Evolutionary conservation across 2,797 vertebrate genomes (phyloP).

Genomic region (Synaphobranchus kaupii): DNA sequence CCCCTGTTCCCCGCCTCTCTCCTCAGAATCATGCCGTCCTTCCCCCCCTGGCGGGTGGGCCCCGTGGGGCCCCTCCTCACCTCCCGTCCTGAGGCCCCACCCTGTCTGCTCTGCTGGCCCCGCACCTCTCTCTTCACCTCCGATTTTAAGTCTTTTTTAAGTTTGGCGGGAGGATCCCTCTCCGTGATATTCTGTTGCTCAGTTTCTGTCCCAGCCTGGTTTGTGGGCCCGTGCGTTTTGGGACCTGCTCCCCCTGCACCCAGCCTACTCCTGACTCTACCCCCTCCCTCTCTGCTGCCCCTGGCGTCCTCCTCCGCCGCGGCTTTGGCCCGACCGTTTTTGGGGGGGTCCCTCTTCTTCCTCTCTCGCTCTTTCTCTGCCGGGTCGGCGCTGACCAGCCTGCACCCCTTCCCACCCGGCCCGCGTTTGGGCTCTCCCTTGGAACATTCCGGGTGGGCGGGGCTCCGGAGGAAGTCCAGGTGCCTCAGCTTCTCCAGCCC

Average conservation of each 20-base stretch:
- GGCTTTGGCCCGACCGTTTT: slow-evolving; percentile 54
- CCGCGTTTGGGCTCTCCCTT: slow-evolving; percentile 68
- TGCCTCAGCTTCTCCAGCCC: slow-evolving; percentile 86
- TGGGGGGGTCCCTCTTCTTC: slow-evolving; percentile 63
- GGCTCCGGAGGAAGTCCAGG: slow-evolving; percentile 79
- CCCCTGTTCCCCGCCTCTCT: slow-evolving; percentile 67
- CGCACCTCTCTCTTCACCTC: slow-evolving; percentile 74
- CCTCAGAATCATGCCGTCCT: slow-evolving; percentile 58
- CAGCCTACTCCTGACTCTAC: slow-evolving; percentile 58
- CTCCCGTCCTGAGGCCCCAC: slow-evolving; percentile 57
- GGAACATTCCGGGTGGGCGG: slow-evolving; percentile 61
- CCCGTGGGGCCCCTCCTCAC: slow-evolving; percentile 54
- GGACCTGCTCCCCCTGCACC: slow-evolving; percentile 40
- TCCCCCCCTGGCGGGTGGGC: slow-evolving; percentile 47
- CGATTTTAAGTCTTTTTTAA: slow-evolving; percentile 68
- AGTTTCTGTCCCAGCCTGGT: slow-evolving; percentile 70
- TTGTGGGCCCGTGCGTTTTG: slow-evolving; percentile 47
- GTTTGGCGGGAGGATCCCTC: slow-evolving; percentile 60
- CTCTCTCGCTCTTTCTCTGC: slow-evolving; percentile 63
- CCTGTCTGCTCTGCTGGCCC: slow-evolving; percentile 59
- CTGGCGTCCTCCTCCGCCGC: slow-evolving; percentile 54
- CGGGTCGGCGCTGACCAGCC: slow-evolving; percentile 53
- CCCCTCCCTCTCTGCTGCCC: slow-evolving; percentile 64
- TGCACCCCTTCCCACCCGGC: slow-evolving; percentile 67
- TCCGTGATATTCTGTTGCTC: slow-evolving; percentile 60